Conservation (phyloP, 1,140 invertebrate species). For the Macrocentrus cingulum region DNA sequence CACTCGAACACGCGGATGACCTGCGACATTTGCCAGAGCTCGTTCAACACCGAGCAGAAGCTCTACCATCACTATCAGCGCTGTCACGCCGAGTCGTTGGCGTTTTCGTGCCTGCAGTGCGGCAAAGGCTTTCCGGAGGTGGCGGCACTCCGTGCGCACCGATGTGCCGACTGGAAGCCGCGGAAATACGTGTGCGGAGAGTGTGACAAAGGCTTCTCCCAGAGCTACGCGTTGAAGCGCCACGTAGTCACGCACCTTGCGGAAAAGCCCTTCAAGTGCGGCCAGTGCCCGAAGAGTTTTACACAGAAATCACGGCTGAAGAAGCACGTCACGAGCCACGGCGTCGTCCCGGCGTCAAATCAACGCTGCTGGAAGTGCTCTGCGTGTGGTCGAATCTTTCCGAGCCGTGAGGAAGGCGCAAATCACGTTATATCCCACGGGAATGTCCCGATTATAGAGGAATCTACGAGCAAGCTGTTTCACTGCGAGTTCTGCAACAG, state of each 20-base stretch:
- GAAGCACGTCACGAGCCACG: constrained; percentile 38
- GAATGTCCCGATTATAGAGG: constrained; percentile 36
- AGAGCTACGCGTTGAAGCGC: constrained; percentile 88
- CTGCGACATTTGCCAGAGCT: constrained; percentile 37
- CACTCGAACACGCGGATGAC: constrained; percentile 35
- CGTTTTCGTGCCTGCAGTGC: constrained; percentile 39
- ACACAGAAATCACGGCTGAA: constrained; percentile 42
- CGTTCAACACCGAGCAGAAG: constrained; percentile 40
- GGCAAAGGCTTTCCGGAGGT: constrained; percentile 39
- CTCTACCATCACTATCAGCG: constrained; percentile 42
- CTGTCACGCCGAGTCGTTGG: constrained; percentile 38
- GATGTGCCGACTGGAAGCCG: constrained; percentile 39
- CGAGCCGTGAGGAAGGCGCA: constrained; percentile 30
- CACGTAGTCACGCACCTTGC: constrained; percentile 54
- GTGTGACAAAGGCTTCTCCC: constrained; percentile 91
- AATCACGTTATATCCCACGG: constrained; percentile 34
- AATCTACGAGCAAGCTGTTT: constrained; percentile 45
- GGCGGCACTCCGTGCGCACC: constrained; percentile 29
- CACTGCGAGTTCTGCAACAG: constrained; percentile 65
- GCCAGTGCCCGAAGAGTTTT: constrained; percentile 69
- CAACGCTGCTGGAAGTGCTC: constrained; percentile 42
- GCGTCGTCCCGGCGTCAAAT: constrained; percentile 35
- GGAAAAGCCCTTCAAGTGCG: constrained; percentile 83
- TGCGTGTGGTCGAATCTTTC: constrained; percentile 35
- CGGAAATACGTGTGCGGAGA: constrained; percentile 88